Evolutionary conservation across 2,888 invertebrate genomes (phyloP).

Genomic region (Chaetogeoica ovagalla): DNA sequence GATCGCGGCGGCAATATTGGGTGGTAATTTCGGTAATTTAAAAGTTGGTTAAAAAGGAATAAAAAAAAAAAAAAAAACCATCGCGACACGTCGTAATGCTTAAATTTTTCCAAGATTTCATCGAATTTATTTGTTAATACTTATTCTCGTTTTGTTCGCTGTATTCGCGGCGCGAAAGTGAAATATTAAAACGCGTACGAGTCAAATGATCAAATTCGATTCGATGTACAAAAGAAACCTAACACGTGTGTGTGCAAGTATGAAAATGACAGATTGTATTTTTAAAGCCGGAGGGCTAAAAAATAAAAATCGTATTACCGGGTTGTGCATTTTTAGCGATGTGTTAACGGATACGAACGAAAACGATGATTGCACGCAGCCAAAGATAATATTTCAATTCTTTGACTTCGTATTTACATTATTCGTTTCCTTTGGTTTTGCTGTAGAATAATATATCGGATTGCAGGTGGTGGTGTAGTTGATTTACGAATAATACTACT

Average conservation of each 20-base stretch:
- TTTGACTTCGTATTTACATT: constrained; percentile 35
- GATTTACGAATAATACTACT: constrained; percentile 24
- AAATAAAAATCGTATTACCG: not conserved
- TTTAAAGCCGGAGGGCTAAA: not conserved
- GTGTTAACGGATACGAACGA: not conserved
- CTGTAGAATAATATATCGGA: not conserved
- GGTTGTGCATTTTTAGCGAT: not conserved
- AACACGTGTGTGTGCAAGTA: not conserved
- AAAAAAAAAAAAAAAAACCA: too few species aligned
- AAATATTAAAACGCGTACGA: too few species aligned
- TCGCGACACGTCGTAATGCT: too few species aligned
- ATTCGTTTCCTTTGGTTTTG: constrained; percentile 39
- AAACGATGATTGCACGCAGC: constrained; percentile 20
- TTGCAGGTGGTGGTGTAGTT: constrained; percentile 34
- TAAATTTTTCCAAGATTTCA: too few species aligned
- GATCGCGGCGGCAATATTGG: too few species aligned
- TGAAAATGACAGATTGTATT: not conserved
- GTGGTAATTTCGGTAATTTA: too few species aligned
- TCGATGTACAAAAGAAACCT: not conserved
- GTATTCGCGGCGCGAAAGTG: too few species aligned
- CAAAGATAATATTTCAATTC: constrained; percentile 43
- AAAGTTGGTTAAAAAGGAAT: too few species aligned
- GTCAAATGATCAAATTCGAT: not conserved
- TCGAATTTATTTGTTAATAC: too few species aligned
- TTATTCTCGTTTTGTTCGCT: too few species aligned